phyloP scores from a whole-genome alignment of 2,888 invertebrate species.

The Gymnosoma rotundatum region DNA sequence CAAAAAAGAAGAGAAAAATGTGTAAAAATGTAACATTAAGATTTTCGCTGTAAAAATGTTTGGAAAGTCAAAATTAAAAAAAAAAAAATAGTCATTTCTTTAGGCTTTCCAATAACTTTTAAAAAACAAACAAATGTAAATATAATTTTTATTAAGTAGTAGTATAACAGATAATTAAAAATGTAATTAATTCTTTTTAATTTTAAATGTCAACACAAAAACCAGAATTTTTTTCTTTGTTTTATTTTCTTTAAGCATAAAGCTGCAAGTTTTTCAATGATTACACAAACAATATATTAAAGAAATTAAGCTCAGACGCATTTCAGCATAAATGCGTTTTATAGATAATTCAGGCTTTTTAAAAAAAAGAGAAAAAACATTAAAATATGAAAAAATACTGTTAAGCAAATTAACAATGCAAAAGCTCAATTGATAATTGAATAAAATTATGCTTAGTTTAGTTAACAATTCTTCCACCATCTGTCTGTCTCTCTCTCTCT shows the following conservation, averaged over 20 bases:
- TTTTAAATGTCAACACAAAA: constrained; percentile 54
- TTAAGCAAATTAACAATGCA: constrained; percentile 12
- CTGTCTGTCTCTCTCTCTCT: neutral
- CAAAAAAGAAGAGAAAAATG: constrained; percentile 10
- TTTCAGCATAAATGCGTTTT: constrained; percentile 57
- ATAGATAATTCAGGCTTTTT: constrained; percentile 53
- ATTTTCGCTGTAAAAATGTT: constrained; percentile 47
- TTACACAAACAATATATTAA: constrained; percentile 25
- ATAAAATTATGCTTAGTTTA: constrained; percentile 41
- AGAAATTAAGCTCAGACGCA: constrained; percentile 54
- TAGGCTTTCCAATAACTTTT: constrained; percentile 44
- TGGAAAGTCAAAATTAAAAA: constrained; percentile 41
- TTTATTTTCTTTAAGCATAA: constrained; percentile 41
- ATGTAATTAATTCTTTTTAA: constrained; percentile 40
- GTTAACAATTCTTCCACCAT: neutral
- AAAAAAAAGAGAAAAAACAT: neutral
- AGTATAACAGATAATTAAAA: constrained; percentile 54
- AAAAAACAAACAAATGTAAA: constrained; percentile 57
- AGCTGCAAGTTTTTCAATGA: constrained; percentile 2
- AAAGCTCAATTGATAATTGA: constrained; percentile 35
- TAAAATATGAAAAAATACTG: constrained; percentile 29
- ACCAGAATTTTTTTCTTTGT: constrained; percentile 51
- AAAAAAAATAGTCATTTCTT: constrained; percentile 53
- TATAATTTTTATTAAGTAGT: constrained; percentile 61
- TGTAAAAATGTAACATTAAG: constrained; percentile 47